phyloP scores from a whole-genome alignment of 2,797 vertebrate genomes.

The Hephaestus fuliginosus region DNA sequence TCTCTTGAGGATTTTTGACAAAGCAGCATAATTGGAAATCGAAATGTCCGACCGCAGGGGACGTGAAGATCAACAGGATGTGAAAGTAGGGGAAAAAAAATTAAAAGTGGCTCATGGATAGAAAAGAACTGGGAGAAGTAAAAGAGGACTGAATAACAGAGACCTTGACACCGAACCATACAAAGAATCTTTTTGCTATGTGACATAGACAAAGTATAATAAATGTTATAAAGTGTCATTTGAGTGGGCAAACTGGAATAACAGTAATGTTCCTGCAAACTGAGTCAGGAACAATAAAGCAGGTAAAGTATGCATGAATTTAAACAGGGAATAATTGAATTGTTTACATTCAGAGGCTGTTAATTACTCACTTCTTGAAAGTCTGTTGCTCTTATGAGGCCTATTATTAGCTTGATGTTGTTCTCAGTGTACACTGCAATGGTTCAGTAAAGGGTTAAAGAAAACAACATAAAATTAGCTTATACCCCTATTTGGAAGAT shows the following conservation, averaged over 20 bases:
- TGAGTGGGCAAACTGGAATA: constrained; percentile 35
- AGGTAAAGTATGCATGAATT: constrained; percentile 9
- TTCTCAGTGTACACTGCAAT: constrained; percentile 13
- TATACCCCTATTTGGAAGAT: neutral
- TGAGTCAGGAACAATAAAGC: neutral
- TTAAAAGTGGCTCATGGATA: neutral
- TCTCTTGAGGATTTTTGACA: constrained; percentile 36
- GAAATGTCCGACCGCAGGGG: neutral
- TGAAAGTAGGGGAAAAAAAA: neutral
- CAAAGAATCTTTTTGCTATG: neutral
- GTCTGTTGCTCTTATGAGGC: constrained; percentile 33
- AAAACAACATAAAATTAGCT: neutral
- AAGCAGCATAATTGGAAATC: constrained; percentile 35
- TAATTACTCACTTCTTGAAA: constrained; percentile 43
- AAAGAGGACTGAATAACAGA: neutral
- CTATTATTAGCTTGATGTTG: constrained; percentile 41
- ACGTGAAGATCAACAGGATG: constrained; percentile 29
- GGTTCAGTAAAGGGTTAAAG: constrained; percentile 13
- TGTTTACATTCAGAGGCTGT: constrained; percentile 35
- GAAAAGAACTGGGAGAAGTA: constrained; percentile 3
- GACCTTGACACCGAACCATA: neutral
- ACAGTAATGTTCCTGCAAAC: constrained; percentile 15
- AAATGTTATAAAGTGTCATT: constrained; percentile 51
- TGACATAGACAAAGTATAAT: constrained; percentile 18
- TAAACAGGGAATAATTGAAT: constrained; percentile 30